Conservation (phyloP, 2,113 vertebrate genomes). For the Sylvietta virens region DNA sequence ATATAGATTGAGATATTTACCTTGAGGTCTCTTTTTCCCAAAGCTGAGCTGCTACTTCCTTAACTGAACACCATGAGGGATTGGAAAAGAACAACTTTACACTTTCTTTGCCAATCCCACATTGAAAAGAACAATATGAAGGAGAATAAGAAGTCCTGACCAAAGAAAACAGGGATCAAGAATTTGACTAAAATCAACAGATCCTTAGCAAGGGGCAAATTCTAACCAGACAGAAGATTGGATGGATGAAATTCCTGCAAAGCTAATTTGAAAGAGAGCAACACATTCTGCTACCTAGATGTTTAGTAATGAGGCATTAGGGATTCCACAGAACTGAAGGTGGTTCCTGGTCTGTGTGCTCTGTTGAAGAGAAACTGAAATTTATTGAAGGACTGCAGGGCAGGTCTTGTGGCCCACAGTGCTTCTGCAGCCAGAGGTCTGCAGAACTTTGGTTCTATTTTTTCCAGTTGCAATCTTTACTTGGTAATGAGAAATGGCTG, state of each 20-base stretch:
- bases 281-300: background rate
- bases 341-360: background rate
- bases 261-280: background rate
- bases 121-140: background rate
- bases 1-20: background rate
- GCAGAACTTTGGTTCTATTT: background rate
- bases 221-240: background rate
- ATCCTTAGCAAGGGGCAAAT: background rate
- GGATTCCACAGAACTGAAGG: background rate
- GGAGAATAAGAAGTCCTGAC: background rate
- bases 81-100: background rate
- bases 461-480: background rate
- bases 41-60: background rate
- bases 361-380: background rate
- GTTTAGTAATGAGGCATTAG: background rate
- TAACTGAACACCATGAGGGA: background rate
- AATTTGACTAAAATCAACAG: background rate
- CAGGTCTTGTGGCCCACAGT: background rate
- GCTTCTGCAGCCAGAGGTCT: background rate
- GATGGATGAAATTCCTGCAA: background rate
- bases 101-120: background rate
- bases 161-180: background rate
- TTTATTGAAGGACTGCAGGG: background rate
- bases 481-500: background rate
- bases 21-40: background rate